Evolutionary conservation across 2,797 vertebrate genomes (phyloP).

Genomic region (Eulemur rubriventer): DNA sequence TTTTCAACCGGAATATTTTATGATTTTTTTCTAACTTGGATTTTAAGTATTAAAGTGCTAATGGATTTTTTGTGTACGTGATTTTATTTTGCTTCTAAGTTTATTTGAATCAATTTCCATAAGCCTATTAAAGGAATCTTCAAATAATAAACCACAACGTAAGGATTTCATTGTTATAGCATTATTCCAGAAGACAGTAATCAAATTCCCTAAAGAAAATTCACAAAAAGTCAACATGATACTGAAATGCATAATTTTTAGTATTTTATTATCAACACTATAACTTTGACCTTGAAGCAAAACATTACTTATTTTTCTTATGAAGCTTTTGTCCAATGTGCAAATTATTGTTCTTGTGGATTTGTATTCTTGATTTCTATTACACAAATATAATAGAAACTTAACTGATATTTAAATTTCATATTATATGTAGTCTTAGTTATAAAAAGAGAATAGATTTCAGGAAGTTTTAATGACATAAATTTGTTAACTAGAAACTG

Average conservation of each 20-base stretch:
- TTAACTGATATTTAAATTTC: background rate
- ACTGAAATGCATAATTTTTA: background rate
- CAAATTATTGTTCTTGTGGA: background rate
- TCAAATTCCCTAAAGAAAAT: background rate
- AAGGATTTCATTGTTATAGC: slow-evolving; percentile 13
- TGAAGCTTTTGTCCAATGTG: background rate
- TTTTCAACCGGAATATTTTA: background rate
- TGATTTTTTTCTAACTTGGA: background rate
- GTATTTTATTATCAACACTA: background rate
- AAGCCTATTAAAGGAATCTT: background rate
- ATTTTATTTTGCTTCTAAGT: background rate
- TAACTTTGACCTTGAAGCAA: slow-evolving; percentile 2
- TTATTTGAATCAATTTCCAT: background rate
- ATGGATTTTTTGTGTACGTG: background rate
- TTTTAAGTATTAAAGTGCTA: background rate
- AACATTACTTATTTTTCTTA: slow-evolving; percentile 8
- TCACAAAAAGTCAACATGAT: background rate
- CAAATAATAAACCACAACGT: background rate
- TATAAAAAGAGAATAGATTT: background rate
- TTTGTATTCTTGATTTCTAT: slow-evolving; percentile 4
- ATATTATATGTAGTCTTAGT: background rate
- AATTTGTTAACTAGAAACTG: background rate
- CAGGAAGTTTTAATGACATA: background rate
- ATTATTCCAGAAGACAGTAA: background rate
- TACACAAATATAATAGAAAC: background rate